Conservation (phyloP, 2,113 vertebrate species). For the Danionella cerebrum region DNA sequence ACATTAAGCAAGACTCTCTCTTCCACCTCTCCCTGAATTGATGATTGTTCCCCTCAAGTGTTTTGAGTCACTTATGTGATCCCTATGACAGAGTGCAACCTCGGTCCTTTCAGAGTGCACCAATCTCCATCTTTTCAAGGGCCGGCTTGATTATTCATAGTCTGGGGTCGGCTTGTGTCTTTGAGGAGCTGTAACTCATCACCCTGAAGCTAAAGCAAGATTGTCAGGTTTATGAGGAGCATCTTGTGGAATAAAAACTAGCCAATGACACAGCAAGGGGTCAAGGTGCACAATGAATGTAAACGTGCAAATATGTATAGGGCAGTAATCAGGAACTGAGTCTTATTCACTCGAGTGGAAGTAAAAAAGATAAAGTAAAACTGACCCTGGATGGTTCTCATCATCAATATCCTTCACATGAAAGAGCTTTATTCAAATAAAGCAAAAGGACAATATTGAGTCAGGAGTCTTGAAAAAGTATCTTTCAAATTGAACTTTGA, state of each 20-base stretch:
- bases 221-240: constrained; percentile 47
- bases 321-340: constrained; percentile 28
- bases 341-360: constrained; percentile 2
- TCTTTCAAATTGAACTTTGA: neutral
- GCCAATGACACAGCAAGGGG: constrained; percentile 39
- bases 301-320: constrained; percentile 26
- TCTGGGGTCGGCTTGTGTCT: constrained; percentile 46
- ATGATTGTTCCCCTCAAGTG: constrained; percentile 10
- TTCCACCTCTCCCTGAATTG: neutral
- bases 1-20: neutral
- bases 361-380: neutral
- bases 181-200: constrained; percentile 43
- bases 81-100: constrained; percentile 15
- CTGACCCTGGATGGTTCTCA: neutral
- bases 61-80: constrained; percentile 23
- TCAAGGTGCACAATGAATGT: constrained; percentile 39
- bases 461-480: neutral
- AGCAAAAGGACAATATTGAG: neutral
- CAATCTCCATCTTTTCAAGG: constrained; percentile 28
- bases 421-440: neutral
- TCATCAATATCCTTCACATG: neutral
- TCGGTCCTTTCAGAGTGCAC: neutral
- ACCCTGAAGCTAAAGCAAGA: constrained; percentile 31
- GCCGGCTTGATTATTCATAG: constrained; percentile 38
- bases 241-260: constrained; percentile 47